Evolutionary conservation across 2,113 vertebrate genomes (phyloP), one percentile per base, ranked within the genome.

Genomic region (Seriola quinqueradiata): DNA sequence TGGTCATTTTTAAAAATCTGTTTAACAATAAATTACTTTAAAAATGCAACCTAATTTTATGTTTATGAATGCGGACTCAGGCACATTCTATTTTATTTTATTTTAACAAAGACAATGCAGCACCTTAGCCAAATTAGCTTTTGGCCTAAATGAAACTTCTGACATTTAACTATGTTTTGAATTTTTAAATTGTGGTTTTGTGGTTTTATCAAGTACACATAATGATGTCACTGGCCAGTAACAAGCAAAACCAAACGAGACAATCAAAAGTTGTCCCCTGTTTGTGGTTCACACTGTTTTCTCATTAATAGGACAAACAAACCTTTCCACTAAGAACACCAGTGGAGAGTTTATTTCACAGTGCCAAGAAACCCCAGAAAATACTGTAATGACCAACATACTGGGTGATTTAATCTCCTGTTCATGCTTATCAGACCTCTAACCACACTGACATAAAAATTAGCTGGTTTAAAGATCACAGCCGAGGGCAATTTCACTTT

Each of bases 361-460:
- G 36, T 2, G 9, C 34, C 6, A 66, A 75, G 50, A 36, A 28
- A 28, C 28, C 28, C n/a, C 70, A 36, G 61, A 79, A 52, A 87
- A 83, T 32, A 57, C 74, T 65, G 63, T 77, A 88, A 83, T 77
- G 80, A 85, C 64, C 40, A 42, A 74, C 67, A 79, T 55, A 67
- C 48, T 71, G 70, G 76, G 36, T 77, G 65, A 88, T 79, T 87
- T 79, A 58, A 86, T 85, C 71, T 68, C 67, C 74, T 52, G 63
- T 85, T 72, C 77, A 73, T 77, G 71, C 65, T 81, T 34, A 80
- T 88, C 75, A 82, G 57, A 79, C 34, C 80, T 77, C 42, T 38
- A 38, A 60, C 34, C 72, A 60, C 69, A 7, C 75, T 77, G 76
- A 79, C 85, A 83, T 66, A 44, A 69, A 63, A 44, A 82, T 50